These are phyloP conservation scores for Drosophila erecta DNA, from an alignment of 1,140 invertebrate genomes.

Conservation along the genomic window DNA sequence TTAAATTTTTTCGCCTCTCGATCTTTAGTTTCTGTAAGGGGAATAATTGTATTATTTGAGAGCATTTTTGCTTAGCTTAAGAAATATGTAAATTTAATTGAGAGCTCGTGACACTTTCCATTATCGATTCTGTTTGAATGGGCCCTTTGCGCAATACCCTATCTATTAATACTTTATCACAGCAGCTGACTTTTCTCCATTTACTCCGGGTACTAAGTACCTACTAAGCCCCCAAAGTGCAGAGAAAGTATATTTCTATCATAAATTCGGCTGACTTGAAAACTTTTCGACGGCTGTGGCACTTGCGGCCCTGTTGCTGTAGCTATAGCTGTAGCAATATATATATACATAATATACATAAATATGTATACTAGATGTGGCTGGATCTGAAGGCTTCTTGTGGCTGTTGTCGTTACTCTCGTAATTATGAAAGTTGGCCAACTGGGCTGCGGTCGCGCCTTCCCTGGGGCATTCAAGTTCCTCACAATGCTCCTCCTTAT, in stretches of 20 bases:
- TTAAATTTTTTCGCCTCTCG: slow-evolving; percentile 1
- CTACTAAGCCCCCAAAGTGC: slow-evolving; percentile 51
- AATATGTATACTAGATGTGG: background rate
- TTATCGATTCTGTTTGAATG: slow-evolving; percentile 28
- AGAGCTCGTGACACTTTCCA: background rate
- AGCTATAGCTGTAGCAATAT: slow-evolving; percentile 16
- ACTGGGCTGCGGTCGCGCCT: slow-evolving; percentile 53
- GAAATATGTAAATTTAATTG: slow-evolving; percentile 4
- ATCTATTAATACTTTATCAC: slow-evolving; percentile 51
- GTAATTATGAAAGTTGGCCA: slow-evolving; percentile 79
- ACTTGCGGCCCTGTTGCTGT: slow-evolving; percentile 16
- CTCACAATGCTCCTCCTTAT: slow-evolving; percentile 44
- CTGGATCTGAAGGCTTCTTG: slow-evolving; percentile 42
- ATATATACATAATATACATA: background rate
- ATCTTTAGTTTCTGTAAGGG: too few relatives aligned
- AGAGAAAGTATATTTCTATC: slow-evolving; percentile 44
- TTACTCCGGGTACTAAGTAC: slow-evolving; percentile 51
- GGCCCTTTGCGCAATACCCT: background rate
- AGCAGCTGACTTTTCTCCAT: slow-evolving; percentile 19
- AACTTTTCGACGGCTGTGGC: slow-evolving; percentile 41
- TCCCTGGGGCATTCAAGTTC: slow-evolving; percentile 52
- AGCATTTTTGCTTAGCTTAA: background rate
- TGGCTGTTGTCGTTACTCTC: slow-evolving; percentile 57
- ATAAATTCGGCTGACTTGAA: slow-evolving; percentile 52
- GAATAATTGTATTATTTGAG: background rate